Evolutionary conservation across 2,797 vertebrate genomes (phyloP).

Genomic region (Sternarchorhynchus goeldii): DNA sequence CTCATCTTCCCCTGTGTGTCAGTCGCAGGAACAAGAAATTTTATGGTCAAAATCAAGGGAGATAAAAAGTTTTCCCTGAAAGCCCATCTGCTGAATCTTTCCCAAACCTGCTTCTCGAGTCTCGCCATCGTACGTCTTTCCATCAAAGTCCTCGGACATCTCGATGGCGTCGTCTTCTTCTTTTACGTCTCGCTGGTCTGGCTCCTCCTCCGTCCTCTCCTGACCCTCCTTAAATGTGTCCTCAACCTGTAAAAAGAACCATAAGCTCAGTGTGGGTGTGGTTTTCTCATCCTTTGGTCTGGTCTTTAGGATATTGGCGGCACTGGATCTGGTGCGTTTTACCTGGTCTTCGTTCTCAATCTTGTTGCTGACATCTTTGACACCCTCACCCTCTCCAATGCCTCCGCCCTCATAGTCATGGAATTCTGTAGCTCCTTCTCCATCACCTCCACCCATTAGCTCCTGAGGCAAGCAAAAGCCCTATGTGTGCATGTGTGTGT

Average conservation of each 20-base stretch:
- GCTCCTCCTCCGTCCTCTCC: constrained; percentile 86
- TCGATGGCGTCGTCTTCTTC: constrained; percentile 94
- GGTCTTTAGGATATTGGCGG: not conserved
- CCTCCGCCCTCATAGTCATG: constrained; percentile 93
- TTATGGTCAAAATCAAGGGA: too few relatives aligned
- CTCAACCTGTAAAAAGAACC: constrained; percentile 82
- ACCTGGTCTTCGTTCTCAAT: constrained; percentile 97
- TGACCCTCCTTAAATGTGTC: constrained; percentile 87
- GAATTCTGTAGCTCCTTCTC: constrained; percentile 89
- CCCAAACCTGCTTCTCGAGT: constrained; percentile 80
- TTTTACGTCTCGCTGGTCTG: constrained; percentile 84
- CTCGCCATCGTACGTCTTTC: constrained; percentile 89
- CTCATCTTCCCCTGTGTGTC: constrained; percentile 75
- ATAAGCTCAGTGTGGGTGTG: not conserved
- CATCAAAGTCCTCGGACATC: constrained; percentile 98
- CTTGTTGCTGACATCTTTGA: constrained; percentile 94
- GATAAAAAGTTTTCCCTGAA: too few relatives aligned
- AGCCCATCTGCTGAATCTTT: too few relatives aligned
- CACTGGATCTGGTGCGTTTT: not conserved
- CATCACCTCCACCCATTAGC: constrained; percentile 81
- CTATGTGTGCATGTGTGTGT: constrained; percentile 63
- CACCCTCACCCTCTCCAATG: constrained; percentile 92
- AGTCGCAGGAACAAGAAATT: not conserved
- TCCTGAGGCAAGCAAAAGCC: constrained; percentile 96
- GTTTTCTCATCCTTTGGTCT: not conserved